These are phyloP conservation scores for Coremacera marginata DNA, from an alignment of 2,888 invertebrate genomes.

Conservation along the genomic window DNA sequence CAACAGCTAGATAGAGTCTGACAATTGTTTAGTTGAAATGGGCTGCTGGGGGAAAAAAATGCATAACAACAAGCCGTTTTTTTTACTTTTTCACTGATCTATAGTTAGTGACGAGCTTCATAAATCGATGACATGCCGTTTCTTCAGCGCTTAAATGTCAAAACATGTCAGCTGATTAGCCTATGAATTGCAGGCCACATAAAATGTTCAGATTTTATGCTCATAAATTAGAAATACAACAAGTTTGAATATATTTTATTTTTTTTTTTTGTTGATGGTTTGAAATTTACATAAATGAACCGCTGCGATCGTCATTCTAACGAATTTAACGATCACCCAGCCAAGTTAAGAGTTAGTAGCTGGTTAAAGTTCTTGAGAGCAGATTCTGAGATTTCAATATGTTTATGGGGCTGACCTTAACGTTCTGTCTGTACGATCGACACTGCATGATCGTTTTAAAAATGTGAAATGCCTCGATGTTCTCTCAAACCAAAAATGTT, in stretches of 20 bases:
- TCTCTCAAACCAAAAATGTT: not conserved
- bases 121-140: not conserved
- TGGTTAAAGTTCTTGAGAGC: not conserved
- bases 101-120: too few relatives aligned
- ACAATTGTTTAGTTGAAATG: too few relatives aligned
- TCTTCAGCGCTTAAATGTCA: conserved; percentile 1
- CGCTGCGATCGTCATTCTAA: not conserved
- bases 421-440: too few relatives aligned
- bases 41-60: too few relatives aligned
- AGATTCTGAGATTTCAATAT: not conserved
- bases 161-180: conserved; percentile 9
- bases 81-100: too few relatives aligned
- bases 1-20: too few relatives aligned
- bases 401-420: not conserved
- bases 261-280: conserved; percentile 3
- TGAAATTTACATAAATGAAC: conserved; percentile 10
- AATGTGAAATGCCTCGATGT: not conserved
- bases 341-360: not conserved
- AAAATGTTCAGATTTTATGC: conserved; percentile 8
- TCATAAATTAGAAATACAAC: conserved; percentile 19
- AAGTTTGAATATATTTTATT: not conserved
- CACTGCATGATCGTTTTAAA: not conserved
- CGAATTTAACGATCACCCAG: not conserved
- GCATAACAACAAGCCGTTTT: too few relatives aligned
- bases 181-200: not conserved